A percentile compares a stretch with the other conserved stretches of the same genome.
phyloP scores from a whole-genome alignment of 2,113 vertebrate genomes.

The Microcebus murinus region DNA sequence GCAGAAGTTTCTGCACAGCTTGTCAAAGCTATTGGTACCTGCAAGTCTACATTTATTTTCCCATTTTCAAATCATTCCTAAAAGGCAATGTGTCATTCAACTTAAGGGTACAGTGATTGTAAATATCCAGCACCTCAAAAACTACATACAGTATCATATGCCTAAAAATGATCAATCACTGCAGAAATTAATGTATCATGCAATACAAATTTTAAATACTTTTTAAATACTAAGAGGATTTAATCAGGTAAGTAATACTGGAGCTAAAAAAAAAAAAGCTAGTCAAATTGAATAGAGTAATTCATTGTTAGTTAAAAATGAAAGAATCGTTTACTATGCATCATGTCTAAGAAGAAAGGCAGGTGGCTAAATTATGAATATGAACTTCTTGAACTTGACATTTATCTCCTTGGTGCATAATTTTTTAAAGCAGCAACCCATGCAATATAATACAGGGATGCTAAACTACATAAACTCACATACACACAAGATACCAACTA shows the following conservation, averaged over 20 bases:
- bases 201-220: background rate
- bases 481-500: conserved; percentile 59
- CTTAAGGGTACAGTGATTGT: background rate
- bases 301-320: background rate
- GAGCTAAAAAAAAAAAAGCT: background rate
- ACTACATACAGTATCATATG: background rate
- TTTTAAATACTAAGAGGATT: background rate
- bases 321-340: conserved; percentile 10
- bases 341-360: background rate
- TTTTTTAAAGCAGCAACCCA: conserved; percentile 64
- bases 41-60: background rate
- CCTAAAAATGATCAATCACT: background rate
- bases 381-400: conserved; percentile 77
- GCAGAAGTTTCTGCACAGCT: background rate
- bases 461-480: conserved; percentile 62
- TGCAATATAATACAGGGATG: conserved; percentile 24
- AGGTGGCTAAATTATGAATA: conserved; percentile 66
- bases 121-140: background rate
- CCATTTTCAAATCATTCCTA: background rate
- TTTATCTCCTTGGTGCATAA: conserved; percentile 72
- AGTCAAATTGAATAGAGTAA: background rate
- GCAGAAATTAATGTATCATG: background rate
- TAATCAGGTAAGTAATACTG: background rate
- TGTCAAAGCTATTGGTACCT: background rate
- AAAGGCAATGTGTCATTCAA: background rate